phyloP scores from a whole-genome alignment of 2,888 invertebrate species.

The Nomada fabriciana region DNA sequence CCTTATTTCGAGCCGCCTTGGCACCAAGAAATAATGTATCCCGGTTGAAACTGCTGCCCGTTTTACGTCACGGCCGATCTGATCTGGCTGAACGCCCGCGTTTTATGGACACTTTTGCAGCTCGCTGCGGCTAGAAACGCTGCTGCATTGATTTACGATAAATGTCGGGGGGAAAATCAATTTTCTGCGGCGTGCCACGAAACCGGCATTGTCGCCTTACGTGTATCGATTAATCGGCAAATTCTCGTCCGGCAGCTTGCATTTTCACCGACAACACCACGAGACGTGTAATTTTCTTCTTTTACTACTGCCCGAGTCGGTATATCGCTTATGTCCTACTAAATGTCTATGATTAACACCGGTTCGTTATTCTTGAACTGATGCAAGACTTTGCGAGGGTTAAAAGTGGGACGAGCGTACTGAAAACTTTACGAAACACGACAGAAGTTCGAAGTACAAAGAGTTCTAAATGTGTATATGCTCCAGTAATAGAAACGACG shows the following conservation, averaged over 20 bases:
- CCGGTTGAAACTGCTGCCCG: slow-evolving; percentile 48
- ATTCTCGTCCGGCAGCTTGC: background rate
- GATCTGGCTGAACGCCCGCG: slow-evolving; percentile 65
- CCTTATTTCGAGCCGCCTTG: slow-evolving; percentile 51
- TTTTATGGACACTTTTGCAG: slow-evolving; percentile 64
- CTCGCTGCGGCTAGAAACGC: slow-evolving; percentile 34
- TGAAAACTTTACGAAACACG: background rate
- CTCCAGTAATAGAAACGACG: background rate
- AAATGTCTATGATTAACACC: background rate
- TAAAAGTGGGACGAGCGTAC: background rate
- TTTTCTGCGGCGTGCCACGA: slow-evolving; percentile 30
- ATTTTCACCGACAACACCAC: background rate
- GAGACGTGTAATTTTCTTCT: background rate
- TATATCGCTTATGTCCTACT: too few species aligned
- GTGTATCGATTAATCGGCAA: background rate
- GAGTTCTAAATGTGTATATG: background rate
- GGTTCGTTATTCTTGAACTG: background rate
- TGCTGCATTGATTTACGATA: slow-evolving; percentile 61
- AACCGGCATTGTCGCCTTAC: background rate
- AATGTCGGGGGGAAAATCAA: slow-evolving; percentile 54
- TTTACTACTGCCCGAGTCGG: background rate
- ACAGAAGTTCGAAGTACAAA: background rate
- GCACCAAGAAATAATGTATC: slow-evolving; percentile 61
- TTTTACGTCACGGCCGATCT: slow-evolving; percentile 58
- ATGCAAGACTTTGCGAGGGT: background rate